Conservation (phyloP, 1,140 invertebrate species). For the Nephila pilipes region DNA sequence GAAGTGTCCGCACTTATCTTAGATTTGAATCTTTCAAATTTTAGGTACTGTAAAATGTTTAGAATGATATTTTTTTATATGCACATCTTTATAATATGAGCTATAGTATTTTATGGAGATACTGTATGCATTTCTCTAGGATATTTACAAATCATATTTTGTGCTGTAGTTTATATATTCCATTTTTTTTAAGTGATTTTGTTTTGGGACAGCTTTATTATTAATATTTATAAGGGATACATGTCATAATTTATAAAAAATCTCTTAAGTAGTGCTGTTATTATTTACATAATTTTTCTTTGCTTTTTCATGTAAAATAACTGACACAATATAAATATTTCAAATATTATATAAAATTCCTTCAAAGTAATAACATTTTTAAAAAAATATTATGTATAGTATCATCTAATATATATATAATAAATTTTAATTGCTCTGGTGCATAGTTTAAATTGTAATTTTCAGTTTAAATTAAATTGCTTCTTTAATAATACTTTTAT, state of each 20-base stretch:
- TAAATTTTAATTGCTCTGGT: not conserved
- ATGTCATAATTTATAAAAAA: too few species aligned
- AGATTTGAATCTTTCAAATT: not conserved
- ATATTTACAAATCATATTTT: not conserved
- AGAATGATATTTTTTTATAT: not conserved
- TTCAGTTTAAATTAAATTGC: not conserved
- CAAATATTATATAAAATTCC: too few species aligned
- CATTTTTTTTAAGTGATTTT: not conserved
- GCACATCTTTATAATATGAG: not conserved
- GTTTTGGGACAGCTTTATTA: not conserved
- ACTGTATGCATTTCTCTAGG: not conserved
- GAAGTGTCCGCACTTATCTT: not conserved
- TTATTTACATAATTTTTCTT: too few species aligned
- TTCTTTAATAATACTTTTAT: not conserved
- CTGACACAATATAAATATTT: too few species aligned
- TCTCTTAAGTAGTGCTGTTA: too few species aligned
- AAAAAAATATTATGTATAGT: not conserved
- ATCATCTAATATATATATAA: not conserved
- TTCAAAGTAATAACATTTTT: too few species aligned
- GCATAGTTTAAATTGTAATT: not conserved
- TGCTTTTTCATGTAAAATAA: too few species aligned
- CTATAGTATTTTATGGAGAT: not conserved
- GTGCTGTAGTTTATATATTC: not conserved
- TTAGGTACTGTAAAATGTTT: not conserved
- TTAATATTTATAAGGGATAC: too few species aligned